A percentile compares a stretch with the other conserved stretches of the same genome.
Evolutionary conservation across 2,797 vertebrate species (phyloP).

Genomic region (Sebastes cheni): DNA sequence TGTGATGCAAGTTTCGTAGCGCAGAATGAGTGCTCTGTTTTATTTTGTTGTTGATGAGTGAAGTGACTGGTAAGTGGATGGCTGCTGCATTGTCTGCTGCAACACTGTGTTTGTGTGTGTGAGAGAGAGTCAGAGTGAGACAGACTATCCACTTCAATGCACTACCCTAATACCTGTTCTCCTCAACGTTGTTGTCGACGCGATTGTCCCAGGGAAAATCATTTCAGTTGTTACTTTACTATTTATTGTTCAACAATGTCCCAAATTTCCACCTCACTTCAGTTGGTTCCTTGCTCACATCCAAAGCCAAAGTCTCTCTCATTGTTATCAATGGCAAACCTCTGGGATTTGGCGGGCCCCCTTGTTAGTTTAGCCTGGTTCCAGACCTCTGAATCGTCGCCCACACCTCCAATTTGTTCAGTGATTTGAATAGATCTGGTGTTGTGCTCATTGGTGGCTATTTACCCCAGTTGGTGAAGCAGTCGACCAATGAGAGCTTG

Average conservation of each 20-base stretch:
- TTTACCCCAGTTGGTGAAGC: neutral
- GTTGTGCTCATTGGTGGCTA: neutral
- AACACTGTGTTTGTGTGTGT: constrained; percentile 1
- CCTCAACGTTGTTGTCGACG: neutral
- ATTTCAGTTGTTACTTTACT: constrained; percentile 4
- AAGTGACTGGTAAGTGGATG: constrained; percentile 45
- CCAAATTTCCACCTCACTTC: neutral
- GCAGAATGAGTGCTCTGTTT: constrained; percentile 15
- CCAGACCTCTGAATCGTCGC: constrained; percentile 10
- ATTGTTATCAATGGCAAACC: constrained; percentile 1
- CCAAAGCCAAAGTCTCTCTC: constrained; percentile 11
- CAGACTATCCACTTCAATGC: constrained; percentile 28
- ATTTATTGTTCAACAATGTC: constrained; percentile 11
- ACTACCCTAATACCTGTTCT: constrained; percentile 7
- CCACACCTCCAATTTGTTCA: neutral
- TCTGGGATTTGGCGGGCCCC: neutral
- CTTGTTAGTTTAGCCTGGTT: neutral
- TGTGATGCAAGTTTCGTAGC: constrained; percentile 9
- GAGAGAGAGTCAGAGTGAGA: neutral
- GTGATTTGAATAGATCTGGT: neutral
- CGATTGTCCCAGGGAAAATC: neutral
- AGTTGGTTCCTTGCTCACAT: neutral
- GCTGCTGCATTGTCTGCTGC: constrained; percentile 58
- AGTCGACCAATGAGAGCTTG: neutral
- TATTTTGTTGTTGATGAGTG: constrained; percentile 30